These are phyloP conservation scores for Tetramorium simillimum DNA, from an alignment of 1,140 invertebrate species.

Conservation along the genomic window DNA sequence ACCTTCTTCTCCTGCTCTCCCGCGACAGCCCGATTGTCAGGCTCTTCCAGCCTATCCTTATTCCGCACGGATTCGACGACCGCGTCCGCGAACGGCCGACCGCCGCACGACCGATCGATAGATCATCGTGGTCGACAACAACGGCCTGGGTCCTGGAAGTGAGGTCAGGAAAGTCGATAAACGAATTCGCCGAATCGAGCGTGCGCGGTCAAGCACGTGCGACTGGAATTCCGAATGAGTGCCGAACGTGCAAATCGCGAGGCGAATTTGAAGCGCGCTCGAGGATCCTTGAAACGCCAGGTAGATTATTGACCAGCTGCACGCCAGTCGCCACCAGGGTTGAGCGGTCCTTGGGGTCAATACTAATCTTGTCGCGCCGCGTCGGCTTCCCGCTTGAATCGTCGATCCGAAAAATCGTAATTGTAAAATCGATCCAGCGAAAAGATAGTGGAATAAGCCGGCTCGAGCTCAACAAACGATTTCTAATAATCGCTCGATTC, in stretches of 20 bases:
- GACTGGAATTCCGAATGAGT: slow-evolving; percentile 45
- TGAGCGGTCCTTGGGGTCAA: slow-evolving; percentile 7
- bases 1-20: background rate
- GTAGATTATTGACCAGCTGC: background rate
- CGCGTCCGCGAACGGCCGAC: background rate
- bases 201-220: slow-evolving; percentile 27
- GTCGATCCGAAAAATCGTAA: background rate
- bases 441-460: background rate
- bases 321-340: background rate
- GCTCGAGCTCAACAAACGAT: background rate
- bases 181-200: slow-evolving; percentile 13
- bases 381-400: background rate
- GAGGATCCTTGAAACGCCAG: slow-evolving; percentile 5
- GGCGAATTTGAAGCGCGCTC: slow-evolving; percentile 18
- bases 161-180: background rate
- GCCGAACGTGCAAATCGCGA: slow-evolving; percentile 27
- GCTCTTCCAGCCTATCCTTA: background rate
- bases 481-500: slow-evolving; percentile 6
- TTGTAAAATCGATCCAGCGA: slow-evolving; percentile 3
- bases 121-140: slow-evolving; percentile 9
- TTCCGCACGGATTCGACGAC: background rate
- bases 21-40: background rate
- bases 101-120: slow-evolving; percentile 6
- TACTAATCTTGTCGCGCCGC: slow-evolving; percentile 20
- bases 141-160: background rate